Evolutionary conservation across 1,140 invertebrate genomes (phyloP).

Genomic region (Neelides sp.): DNA sequence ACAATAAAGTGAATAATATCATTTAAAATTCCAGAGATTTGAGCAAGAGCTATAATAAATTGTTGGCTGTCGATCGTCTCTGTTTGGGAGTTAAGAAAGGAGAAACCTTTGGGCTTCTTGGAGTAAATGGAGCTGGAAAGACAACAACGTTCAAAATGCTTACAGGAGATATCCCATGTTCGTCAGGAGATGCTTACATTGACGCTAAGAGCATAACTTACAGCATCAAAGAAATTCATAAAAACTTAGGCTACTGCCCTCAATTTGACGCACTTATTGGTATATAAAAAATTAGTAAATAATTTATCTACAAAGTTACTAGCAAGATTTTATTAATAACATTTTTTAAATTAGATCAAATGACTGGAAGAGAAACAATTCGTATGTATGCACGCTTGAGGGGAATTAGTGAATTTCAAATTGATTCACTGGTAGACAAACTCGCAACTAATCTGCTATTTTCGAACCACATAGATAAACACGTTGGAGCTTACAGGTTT

Average conservation of each 20-base stretch:
- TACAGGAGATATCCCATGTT: constrained; percentile 58
- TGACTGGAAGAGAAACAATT: constrained; percentile 66
- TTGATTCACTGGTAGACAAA: constrained; percentile 34
- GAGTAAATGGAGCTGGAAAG: constrained; percentile 46
- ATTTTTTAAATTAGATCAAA: too few relatives aligned
- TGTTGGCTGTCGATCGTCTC: constrained; percentile 33
- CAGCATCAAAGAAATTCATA: constrained; percentile 39
- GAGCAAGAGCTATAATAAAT: constrained; percentile 29
- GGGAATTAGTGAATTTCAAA: constrained; percentile 44
- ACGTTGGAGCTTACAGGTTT: constrained; percentile 42
- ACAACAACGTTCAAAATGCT: constrained; percentile 80
- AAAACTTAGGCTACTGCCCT: constrained; percentile 41
- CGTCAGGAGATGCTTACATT: constrained; percentile 47
- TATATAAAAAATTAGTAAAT: too few relatives aligned
- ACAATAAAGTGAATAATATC: background rate
- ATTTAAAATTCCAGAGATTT: constrained; percentile 15
- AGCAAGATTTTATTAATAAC: too few relatives aligned
- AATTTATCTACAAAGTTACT: too few relatives aligned
- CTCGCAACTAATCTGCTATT: constrained; percentile 34
- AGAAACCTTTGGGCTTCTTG: constrained; percentile 24
- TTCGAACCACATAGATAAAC: constrained; percentile 37
- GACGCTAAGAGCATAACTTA: constrained; percentile 38
- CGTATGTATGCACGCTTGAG: constrained; percentile 59
- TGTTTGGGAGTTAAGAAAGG: constrained; percentile 16
- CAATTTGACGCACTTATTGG: constrained; percentile 71